Evolutionary conservation across 2,888 invertebrate species (phyloP).

Genomic region (Criorhina ranunculi): DNA sequence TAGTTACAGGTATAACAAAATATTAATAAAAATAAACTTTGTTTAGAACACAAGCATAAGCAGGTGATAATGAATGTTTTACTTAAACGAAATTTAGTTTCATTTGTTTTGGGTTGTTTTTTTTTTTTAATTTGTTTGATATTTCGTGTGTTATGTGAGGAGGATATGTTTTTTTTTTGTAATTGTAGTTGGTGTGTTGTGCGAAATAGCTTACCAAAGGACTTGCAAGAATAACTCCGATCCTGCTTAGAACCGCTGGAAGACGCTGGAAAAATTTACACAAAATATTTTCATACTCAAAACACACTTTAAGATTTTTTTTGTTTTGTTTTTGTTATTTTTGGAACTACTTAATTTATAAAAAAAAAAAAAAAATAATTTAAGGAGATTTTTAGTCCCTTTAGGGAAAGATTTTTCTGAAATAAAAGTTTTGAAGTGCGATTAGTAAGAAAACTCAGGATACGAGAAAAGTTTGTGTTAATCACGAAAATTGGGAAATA

Average conservation of each 20-base stretch:
- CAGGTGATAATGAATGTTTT: constrained; percentile 74
- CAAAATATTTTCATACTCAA: constrained; percentile 84
- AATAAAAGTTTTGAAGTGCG: constrained; percentile 61
- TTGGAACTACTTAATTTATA: constrained; percentile 60
- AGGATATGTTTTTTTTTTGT: constrained; percentile 36
- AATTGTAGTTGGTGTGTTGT: constrained; percentile 78
- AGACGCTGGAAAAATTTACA: constrained; percentile 92
- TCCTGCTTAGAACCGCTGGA: constrained; percentile 97
- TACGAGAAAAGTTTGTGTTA: constrained; percentile 71
- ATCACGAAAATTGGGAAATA: constrained; percentile 84
- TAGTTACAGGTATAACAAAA: constrained; percentile 10
- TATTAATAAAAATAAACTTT: constrained; percentile 22
- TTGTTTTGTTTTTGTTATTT: constrained; percentile 63
- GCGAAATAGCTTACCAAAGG: constrained; percentile 93
- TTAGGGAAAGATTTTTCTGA: constrained; percentile 26
- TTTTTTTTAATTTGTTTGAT: constrained; percentile 43
- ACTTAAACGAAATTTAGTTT: constrained; percentile 56
- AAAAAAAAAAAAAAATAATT: constrained; percentile 42
- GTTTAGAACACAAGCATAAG: constrained; percentile 63
- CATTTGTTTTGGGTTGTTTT: constrained; percentile 11
- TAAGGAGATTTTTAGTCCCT: constrained; percentile 25
- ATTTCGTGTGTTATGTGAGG: constrained; percentile 61
- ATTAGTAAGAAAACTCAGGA: constrained; percentile 52
- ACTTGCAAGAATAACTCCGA: constrained; percentile 98
- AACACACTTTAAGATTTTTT: constrained; percentile 83